Evolutionary conservation across 2,797 vertebrate species (phyloP).

Genomic region (Holocentrus rufus): DNA sequence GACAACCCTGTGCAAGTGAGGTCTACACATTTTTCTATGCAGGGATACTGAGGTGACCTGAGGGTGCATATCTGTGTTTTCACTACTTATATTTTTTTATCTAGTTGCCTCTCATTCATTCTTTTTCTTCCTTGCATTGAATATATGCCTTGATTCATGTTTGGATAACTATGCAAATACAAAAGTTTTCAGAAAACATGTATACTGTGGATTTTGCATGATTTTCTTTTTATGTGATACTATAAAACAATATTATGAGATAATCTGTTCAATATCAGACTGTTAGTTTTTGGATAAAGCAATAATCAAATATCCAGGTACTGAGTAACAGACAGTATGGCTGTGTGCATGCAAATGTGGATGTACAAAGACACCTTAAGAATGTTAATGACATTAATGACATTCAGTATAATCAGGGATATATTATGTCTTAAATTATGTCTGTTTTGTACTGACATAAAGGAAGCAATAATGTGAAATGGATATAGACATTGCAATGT

Average conservation of each 20-base stretch:
- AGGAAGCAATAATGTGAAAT: constrained; percentile 17
- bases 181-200: constrained; percentile 21
- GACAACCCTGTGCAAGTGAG: constrained; percentile 88
- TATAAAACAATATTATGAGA: constrained; percentile 46
- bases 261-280: constrained; percentile 19
- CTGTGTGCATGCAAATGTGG: constrained; percentile 51
- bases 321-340: constrained; percentile 20
- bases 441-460: background rate
- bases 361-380: constrained; percentile 30
- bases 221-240: constrained; percentile 6
- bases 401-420: constrained; percentile 59
- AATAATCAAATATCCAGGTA: constrained; percentile 48
- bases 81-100: constrained; percentile 2
- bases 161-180: constrained; percentile 72
- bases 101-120: constrained; percentile 19
- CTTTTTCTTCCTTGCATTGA: constrained; percentile 28
- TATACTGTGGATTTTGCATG: constrained; percentile 24
- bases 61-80: constrained; percentile 1
- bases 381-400: constrained; percentile 44
- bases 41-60: background rate
- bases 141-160: constrained; percentile 54
- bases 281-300: constrained; percentile 30
- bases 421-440: constrained; percentile 12
- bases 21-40: background rate
- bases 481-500: constrained; percentile 18